Percentiles rank a stretch among this genome's conserved stretches.
Conservation (phyloP, 2,888 invertebrate genomes). For the Cepaea hortensis region DNA sequence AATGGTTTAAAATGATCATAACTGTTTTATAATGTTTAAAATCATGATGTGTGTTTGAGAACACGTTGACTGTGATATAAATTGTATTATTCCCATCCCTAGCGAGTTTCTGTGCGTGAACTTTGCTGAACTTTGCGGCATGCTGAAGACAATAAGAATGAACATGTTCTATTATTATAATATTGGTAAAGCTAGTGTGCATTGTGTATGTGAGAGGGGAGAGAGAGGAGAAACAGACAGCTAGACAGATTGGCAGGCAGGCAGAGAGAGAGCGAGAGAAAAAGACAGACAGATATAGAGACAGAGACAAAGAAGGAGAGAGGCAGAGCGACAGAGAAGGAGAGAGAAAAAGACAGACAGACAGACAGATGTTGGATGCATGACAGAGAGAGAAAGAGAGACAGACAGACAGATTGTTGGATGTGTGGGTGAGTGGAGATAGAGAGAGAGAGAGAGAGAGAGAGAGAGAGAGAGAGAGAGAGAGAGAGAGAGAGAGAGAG, state of each 20-base stretch:
- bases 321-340: conserved; percentile 10
- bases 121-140: not conserved
- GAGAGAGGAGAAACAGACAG: not conserved
- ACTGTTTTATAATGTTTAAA: too few species aligned
- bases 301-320: not conserved
- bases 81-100: too few species aligned
- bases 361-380: not conserved
- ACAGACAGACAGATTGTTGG: not conserved
- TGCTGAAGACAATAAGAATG: not conserved
- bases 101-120: not conserved
- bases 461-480: not conserved
- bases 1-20: too few species aligned
- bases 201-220: not conserved
- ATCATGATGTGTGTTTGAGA: too few species aligned
- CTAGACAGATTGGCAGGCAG: not conserved
- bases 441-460: not conserved
- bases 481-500: not conserved
- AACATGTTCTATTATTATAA: not conserved
- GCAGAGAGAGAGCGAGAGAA: not conserved
- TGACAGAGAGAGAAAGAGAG: not conserved
- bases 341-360: not conserved
- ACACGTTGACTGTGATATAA: too few species aligned
- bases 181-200: not conserved
- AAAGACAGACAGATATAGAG: not conserved
- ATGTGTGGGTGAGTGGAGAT: not conserved